phyloP scores from a whole-genome alignment of 2,888 invertebrate genomes.

The Poecilobothrus nobilitatus region DNA sequence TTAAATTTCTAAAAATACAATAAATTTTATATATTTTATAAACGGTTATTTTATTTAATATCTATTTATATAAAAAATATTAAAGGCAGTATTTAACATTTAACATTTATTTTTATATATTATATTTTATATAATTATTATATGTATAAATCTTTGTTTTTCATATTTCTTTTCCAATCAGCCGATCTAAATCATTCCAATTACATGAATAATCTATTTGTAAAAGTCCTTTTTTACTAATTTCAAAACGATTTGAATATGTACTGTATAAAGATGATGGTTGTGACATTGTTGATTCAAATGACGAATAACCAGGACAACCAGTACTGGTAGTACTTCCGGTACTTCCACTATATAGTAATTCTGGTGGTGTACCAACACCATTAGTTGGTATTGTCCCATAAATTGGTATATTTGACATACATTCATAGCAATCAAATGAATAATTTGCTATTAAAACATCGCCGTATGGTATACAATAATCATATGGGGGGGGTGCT shows the following conservation, averaged over 20 bases:
- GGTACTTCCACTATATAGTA: slow-evolving; percentile 22
- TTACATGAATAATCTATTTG: slow-evolving; percentile 76
- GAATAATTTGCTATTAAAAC: slow-evolving; percentile 31
- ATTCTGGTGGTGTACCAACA: not conserved
- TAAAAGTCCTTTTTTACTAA: slow-evolving; percentile 68
- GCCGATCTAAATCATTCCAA: slow-evolving; percentile 71
- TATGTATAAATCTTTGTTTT: too few relatives aligned
- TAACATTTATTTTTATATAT: too few relatives aligned
- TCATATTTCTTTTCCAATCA: slow-evolving; percentile 46
- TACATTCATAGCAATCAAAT: slow-evolving; percentile 38
- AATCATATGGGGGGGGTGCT: slow-evolving; percentile 38
- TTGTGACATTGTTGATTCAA: slow-evolving; percentile 25
- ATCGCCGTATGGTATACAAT: slow-evolving; percentile 38
- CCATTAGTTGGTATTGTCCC: slow-evolving; percentile 19
- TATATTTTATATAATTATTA: too few relatives aligned
- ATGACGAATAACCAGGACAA: slow-evolving; percentile 19
- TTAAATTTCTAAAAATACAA: too few relatives aligned
- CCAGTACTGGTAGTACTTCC: slow-evolving; percentile 26
- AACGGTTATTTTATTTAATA: too few relatives aligned
- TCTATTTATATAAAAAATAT: too few relatives aligned
- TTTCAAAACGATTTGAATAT: slow-evolving; percentile 48
- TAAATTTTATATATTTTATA: too few relatives aligned
- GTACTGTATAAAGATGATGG: slow-evolving; percentile 39
- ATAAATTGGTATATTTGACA: slow-evolving; percentile 25
- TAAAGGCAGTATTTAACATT: too few relatives aligned